Evolutionary conservation across 2,797 vertebrate genomes (phyloP), one percentile per base, ranked within the genome.

Genomic region (Champsocephalus gunnari): DNA sequence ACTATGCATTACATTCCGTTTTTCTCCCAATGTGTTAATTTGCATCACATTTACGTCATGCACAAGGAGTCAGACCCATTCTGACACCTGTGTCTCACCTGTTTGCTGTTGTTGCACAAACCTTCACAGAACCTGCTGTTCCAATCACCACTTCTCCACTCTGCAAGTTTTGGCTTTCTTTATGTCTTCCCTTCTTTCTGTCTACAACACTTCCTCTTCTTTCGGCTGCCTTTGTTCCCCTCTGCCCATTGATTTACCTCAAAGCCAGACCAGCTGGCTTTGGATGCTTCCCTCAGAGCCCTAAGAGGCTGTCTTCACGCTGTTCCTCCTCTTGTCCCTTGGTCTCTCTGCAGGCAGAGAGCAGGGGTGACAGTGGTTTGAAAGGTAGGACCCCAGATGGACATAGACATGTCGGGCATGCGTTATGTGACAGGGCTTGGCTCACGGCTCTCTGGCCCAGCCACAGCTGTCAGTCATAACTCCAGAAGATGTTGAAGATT

Each of bases 241-340:
- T 82, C 67, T 77, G 56, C 82, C 75, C 84, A 84, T 88, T 85
- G 79, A 85, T 83, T 83, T 83, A 87, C 67, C 78, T 79, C 77
- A 90, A 95, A 96, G 93, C 95, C 95, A 96, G 96, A 95, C 95
- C 96, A 96, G 96, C 96, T 96, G 96, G 96, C 96, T 96, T 95
- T 93, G 93, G 90, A 95, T 91, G 91, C 91, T 93, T 93, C 92
- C 93, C 87, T 93, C 89, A 83, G 88, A 88, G 93, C 94, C 91
- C 83, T 86, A 85, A 85, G 93, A 96, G 95, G 95, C 94, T 88
- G 92, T 93, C 93, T 93, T 96, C 90, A 92, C 92, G 92, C 94
- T 91, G 87, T 89, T 92, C 86, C 78, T 96, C 92, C 90, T 92
- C 90, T 91, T 92, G 92, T 95, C 93, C 93, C 91, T 89, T 64